Conservation (phyloP, 30 jellyfish, hydroid and myxozoan genomes). For the Pseudorhiza aurosa region DNA sequence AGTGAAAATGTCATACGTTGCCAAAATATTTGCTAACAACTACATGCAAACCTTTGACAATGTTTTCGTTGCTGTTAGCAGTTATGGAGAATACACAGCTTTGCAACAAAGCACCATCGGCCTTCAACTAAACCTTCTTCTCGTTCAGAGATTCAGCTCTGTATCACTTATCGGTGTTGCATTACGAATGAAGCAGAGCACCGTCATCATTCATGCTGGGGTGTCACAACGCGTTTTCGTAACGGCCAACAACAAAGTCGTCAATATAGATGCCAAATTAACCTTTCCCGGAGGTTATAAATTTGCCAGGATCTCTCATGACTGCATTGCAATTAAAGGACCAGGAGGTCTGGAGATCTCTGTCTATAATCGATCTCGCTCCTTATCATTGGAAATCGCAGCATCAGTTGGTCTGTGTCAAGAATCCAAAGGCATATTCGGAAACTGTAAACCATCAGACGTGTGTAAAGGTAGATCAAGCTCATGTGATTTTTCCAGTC, state of each 20-base stretch:
- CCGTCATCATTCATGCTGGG: constrained; percentile 28
- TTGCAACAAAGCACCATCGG: not conserved
- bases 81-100: constrained; percentile 29
- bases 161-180: constrained; percentile 40
- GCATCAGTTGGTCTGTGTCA: not conserved
- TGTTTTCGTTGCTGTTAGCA: constrained; percentile 5
- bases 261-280: not conserved
- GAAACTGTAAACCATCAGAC: constrained; percentile 1
- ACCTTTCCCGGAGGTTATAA: constrained; percentile 1
- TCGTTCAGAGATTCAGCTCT: constrained; percentile 23
- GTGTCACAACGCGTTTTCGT: constrained; percentile 7
- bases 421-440: constrained; percentile 35
- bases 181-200: not conserved
- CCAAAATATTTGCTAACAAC: constrained; percentile 35
- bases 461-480: not conserved
- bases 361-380: constrained; percentile 20
- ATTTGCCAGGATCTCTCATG: constrained; percentile 15
- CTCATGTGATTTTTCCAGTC: constrained; percentile 13
- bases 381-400: constrained; percentile 20
- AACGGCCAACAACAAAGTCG: constrained; percentile 4
- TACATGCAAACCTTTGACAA: constrained; percentile 31
- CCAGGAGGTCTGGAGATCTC: constrained; percentile 7
- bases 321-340: not conserved
- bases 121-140: constrained; percentile 9
- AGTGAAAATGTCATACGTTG: not conserved